A percentile compares a stretch with the other conserved stretches of the same genome.
These are phyloP conservation scores for Allygus modestus DNA, from an alignment of 2,888 invertebrate species.

Conservation along the genomic window DNA sequence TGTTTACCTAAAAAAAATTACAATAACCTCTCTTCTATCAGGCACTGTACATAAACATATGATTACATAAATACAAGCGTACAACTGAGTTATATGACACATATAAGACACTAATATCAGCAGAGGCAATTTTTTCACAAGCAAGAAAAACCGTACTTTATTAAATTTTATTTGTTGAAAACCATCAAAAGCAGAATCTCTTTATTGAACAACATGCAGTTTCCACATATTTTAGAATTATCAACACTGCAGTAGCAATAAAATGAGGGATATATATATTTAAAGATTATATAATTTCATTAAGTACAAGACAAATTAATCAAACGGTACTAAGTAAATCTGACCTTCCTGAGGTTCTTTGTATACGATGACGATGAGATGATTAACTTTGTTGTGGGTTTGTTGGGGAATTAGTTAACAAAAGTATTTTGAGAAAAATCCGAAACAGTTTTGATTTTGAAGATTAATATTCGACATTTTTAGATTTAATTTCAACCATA, in stretches of 20 bases:
- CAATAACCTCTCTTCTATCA: not conserved
- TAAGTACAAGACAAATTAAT: constrained; percentile 28
- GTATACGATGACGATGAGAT: constrained; percentile 26
- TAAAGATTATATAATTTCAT: constrained; percentile 25
- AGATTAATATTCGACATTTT: too few relatives aligned
- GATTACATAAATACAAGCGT: constrained; percentile 31
- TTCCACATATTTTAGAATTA: not conserved
- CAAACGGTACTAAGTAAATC: constrained; percentile 17
- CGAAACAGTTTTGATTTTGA: too few relatives aligned
- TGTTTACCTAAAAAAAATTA: not conserved
- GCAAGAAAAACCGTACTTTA: constrained; percentile 16
- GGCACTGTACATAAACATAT: constrained; percentile 32
- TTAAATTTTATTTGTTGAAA: not conserved
- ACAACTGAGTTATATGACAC: constrained; percentile 22
- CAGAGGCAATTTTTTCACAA: constrained; percentile 13
- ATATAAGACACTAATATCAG: constrained; percentile 41
- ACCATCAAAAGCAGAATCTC: constrained; percentile 2
- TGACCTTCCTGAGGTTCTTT: not conserved
- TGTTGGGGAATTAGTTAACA: too few relatives aligned
- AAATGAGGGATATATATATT: constrained; percentile 3
- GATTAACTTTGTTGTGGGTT: not conserved
- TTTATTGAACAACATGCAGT: not conserved
- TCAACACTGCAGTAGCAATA: not conserved
- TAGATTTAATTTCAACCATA: too few relatives aligned
- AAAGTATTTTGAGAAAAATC: too few relatives aligned